Evolutionary conservation across 2,888 invertebrate genomes (phyloP).

Genomic region (Perithous albicinctus): DNA sequence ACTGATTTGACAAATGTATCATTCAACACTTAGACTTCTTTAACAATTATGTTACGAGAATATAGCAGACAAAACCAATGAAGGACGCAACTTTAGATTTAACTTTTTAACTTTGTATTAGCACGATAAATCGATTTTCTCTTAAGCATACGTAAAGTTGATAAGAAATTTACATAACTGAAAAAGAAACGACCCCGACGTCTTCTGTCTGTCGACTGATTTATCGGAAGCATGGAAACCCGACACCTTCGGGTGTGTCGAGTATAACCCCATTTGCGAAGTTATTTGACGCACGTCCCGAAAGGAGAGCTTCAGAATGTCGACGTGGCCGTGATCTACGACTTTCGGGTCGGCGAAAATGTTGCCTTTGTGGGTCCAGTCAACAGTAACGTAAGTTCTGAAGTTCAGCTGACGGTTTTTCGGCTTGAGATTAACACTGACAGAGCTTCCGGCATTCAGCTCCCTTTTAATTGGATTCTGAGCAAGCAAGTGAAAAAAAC

Average conservation of each 20-base stretch:
- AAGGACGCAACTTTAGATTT: too few relatives aligned
- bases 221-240: not conserved
- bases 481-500: not conserved
- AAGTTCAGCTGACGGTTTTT: conserved; percentile 1
- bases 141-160: not conserved
- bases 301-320: not conserved
- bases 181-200: not conserved
- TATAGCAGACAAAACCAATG: too few relatives aligned
- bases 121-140: not conserved
- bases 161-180: not conserved
- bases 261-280: not conserved
- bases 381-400: not conserved
- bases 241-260: not conserved
- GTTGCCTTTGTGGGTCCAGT: not conserved
- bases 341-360: not conserved
- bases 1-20: too few relatives aligned
- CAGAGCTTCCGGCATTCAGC: not conserved
- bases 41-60: too few relatives aligned
- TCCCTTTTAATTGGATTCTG: conserved; percentile 19
- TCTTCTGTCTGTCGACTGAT: not conserved
- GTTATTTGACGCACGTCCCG: conserved; percentile 10
- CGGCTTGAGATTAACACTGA: not conserved
- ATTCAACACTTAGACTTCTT: not conserved
- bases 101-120: too few relatives aligned
- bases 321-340: conserved; percentile 1